Percentiles rank a stretch among this genome's conserved stretches.
Conservation (phyloP, 2,888 invertebrate species). For the Coleophora flavipennella region DNA sequence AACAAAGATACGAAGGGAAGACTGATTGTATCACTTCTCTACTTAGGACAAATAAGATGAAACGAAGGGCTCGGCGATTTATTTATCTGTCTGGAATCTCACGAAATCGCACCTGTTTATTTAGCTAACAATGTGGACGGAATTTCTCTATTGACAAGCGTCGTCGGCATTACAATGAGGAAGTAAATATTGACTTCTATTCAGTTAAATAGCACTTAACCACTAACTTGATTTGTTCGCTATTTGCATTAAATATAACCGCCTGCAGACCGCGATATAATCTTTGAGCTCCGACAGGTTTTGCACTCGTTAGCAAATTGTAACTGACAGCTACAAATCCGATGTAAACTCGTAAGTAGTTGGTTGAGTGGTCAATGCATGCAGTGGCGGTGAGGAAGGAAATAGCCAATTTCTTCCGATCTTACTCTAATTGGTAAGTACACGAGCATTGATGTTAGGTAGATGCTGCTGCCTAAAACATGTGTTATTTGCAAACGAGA, state of each 20-base stretch:
- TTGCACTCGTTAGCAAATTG: conserved; percentile 63
- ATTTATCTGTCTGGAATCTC: too few relatives aligned
- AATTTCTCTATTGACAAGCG: conserved; percentile 27
- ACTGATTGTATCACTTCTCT: too few relatives aligned
- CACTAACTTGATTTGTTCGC: conserved; percentile 28
- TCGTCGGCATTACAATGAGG: conserved; percentile 47
- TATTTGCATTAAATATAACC: conserved; percentile 60
- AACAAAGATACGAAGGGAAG: too few relatives aligned
- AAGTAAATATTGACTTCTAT: conserved; percentile 52
- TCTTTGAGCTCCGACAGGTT: conserved; percentile 48
- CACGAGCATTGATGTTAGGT: conserved; percentile 10
- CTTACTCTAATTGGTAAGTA: conserved; percentile 23
- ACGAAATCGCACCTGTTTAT: too few relatives aligned
- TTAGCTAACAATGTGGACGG: conserved; percentile 14
- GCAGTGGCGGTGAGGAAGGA: conserved; percentile 15
- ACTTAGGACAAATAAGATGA: too few relatives aligned
- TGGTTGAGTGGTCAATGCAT: conserved; percentile 10
- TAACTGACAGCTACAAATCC: conserved; percentile 54
- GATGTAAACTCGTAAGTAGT: conserved; percentile 31
- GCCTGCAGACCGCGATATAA: conserved; percentile 47
- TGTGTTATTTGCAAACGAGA: conserved; percentile 16
- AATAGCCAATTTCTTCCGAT: conserved; percentile 25
- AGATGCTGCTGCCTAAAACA: conserved; percentile 6
- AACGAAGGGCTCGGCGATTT: too few relatives aligned
- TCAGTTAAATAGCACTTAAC: conserved; percentile 31